Percentiles rank a stretch among this genome's conserved stretches.
Conservation (phyloP, 2,113 vertebrate genomes). For the Pica pica region DNA sequence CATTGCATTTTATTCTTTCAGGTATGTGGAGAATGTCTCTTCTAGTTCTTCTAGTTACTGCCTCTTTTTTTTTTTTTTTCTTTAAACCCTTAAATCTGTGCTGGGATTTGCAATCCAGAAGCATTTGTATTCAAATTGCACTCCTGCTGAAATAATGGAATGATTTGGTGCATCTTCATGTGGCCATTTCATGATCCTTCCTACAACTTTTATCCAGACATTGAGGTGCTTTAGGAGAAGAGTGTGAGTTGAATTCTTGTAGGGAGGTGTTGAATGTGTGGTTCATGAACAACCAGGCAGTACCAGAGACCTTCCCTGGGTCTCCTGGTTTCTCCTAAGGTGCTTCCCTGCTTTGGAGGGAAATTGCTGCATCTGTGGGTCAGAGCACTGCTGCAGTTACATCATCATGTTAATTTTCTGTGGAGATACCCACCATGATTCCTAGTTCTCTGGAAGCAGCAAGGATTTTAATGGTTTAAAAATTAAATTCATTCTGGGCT, state of each 20-base stretch:
- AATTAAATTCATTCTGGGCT: slow-evolving; percentile 9
- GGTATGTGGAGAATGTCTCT: not conserved
- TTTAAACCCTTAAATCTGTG: not conserved
- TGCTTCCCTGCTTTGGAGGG: not conserved
- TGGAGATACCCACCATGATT: not conserved
- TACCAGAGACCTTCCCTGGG: not conserved
- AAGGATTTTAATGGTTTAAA: slow-evolving; percentile 3
- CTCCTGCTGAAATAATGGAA: not conserved
- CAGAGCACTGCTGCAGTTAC: not conserved
- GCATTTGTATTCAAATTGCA: not conserved
- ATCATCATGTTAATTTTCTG: not conserved
- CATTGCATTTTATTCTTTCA: not conserved
- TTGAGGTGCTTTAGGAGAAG: not conserved
- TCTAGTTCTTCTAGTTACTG: not conserved
- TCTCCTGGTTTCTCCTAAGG: not conserved
- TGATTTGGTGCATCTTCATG: not conserved
- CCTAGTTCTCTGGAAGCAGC: not conserved
- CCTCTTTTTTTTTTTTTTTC: no score
- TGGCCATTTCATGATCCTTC: not conserved
- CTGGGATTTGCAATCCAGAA: not conserved
- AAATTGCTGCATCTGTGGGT: not conserved
- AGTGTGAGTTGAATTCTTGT: not conserved
- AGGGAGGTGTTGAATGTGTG: not conserved
- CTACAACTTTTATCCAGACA: not conserved
- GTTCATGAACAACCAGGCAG: not conserved